These are phyloP conservation scores for Ormyrus rosae DNA, from an alignment of 2,888 invertebrate species.

Conservation along the genomic window DNA sequence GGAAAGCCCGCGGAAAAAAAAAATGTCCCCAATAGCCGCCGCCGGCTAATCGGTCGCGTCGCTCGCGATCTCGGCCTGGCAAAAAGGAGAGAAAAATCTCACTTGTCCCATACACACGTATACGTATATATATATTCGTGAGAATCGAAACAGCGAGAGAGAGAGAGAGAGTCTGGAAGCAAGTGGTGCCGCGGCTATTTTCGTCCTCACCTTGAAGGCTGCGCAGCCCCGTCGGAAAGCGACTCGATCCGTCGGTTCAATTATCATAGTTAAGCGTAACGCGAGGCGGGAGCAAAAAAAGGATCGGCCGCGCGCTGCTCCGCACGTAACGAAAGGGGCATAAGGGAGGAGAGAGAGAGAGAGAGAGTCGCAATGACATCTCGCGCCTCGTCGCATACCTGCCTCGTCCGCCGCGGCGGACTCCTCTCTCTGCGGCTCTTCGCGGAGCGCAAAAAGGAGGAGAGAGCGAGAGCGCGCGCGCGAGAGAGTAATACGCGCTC, in stretches of 20 bases:
- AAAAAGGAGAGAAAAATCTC: too few relatives aligned
- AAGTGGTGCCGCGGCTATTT: background rate
- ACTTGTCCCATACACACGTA: background rate
- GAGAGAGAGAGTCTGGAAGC: background rate
- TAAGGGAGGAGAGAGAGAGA: background rate
- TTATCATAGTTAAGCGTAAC: constrained; percentile 18
- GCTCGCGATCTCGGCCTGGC: too few relatives aligned
- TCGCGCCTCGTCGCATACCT: constrained; percentile 18
- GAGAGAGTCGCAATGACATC: constrained; percentile 4
- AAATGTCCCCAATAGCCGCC: too few relatives aligned
- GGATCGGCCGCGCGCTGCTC: background rate
- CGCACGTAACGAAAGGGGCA: background rate
- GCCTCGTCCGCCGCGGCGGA: background rate
- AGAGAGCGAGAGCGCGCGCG: too few relatives aligned
- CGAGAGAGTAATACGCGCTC: constrained; percentile 13
- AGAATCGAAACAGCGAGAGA: background rate
- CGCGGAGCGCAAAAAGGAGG: background rate
- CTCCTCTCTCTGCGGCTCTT: constrained; percentile 1
- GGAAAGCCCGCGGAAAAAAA: too few relatives aligned
- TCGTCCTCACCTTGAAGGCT: constrained; percentile 19
- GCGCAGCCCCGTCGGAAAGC: background rate
- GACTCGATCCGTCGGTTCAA: constrained; percentile 19
- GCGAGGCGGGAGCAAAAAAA: background rate
- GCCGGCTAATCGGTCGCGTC: too few relatives aligned
- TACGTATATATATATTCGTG: constrained; percentile 1